Base-by-base conservation (phyloP, 2,888 invertebrate species). In the Eupelmus urozonus region DNA sequence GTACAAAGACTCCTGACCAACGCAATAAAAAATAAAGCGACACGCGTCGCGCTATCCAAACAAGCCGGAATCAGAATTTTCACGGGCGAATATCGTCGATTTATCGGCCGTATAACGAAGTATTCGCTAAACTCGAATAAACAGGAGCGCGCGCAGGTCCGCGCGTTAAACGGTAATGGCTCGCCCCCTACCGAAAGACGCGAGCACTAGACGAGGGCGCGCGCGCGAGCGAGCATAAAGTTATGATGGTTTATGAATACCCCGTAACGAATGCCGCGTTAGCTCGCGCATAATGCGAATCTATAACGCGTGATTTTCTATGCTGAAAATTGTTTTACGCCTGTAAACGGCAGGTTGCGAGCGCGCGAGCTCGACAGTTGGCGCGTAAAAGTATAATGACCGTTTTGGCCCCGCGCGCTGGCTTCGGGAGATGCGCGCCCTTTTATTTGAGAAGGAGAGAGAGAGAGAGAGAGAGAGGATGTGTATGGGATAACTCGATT, bases 251-350 rank as follows among this genome's bases (percentile, higher is more conserved):
- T 86, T 86, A 87, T 88, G 88, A 88, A 88, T 88, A 87, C 87
- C 82, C 85, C 87, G 87, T 88, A 88, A 88, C 88, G 88, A 88
- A 88, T 88, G 84, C 83, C 80, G 83, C 34, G 34, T 13, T 81
- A 80, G 67, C 7, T 45, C 45, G 45, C 13, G 23, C 51, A 55
- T 78, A 74, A 86, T 83, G 84, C 84, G 82, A 84, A 87, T 88
- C 87, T 88, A 87, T 87, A 85, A 87, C 87, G 85, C 87, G 85
- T 88, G 88, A 88, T 88, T 88, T 88, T 88, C 88, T 87, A 88
- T 88, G 87, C 88, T 87, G 87, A 81, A 88, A 88, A 88, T 88
- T 88, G 88, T 88, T 88, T 88, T 88, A 88, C 87, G 88, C 87
- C 86, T 85, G 85, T 88, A 87, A 87, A 87, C 85, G 85, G 34